Percentiles rank a stretch among this genome's conserved stretches.
Evolutionary conservation across 2,888 invertebrate species (phyloP).

Genomic region (Sphaeridia pumilis): DNA sequence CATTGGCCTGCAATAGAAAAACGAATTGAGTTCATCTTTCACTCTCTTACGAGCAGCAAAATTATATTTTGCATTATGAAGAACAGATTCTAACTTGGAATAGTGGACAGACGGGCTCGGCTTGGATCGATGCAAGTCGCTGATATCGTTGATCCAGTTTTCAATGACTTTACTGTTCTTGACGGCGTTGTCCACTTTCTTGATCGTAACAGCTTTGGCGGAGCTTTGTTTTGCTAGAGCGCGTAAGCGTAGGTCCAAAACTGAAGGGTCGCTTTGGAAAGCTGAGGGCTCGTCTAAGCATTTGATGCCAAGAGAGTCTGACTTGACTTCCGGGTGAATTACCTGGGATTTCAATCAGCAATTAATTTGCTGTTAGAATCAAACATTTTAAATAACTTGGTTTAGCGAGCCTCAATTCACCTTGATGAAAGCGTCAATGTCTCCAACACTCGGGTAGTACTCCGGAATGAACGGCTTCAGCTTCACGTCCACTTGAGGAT

Average conservation of each 20-base stretch:
- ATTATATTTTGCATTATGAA: not conserved
- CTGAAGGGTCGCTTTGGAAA: slow-evolving; percentile 88
- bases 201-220: slow-evolving; percentile 46
- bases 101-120: slow-evolving; percentile 74
- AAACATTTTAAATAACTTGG: too few species aligned
- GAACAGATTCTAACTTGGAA: slow-evolving; percentile 50
- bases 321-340: slow-evolving; percentile 57
- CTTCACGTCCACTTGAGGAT: slow-evolving; percentile 76
- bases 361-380: too few species aligned
- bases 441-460: slow-evolving; percentile 94
- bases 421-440: slow-evolving; percentile 96
- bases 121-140: slow-evolving; percentile 79
- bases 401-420: too few species aligned
- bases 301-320: slow-evolving; percentile 55
- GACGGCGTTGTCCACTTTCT: slow-evolving; percentile 48
- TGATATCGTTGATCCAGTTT: slow-evolving; percentile 92
- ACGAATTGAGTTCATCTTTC: not conserved
- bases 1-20: slow-evolving; percentile 54
- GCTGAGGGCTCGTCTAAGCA: slow-evolving; percentile 92
- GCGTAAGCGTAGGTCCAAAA: slow-evolving; percentile 79
- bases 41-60: not conserved
- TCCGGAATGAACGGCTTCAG: slow-evolving; percentile 92
- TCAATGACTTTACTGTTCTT: slow-evolving; percentile 81
- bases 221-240: slow-evolving; percentile 54
- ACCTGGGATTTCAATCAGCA: slow-evolving; percentile 14